A percentile compares a stretch with the other conserved stretches of the same genome.
These are phyloP conservation scores for Orthonychiurus folsomi DNA, from an alignment of 2,888 invertebrate genomes.

Conservation along the genomic window DNA sequence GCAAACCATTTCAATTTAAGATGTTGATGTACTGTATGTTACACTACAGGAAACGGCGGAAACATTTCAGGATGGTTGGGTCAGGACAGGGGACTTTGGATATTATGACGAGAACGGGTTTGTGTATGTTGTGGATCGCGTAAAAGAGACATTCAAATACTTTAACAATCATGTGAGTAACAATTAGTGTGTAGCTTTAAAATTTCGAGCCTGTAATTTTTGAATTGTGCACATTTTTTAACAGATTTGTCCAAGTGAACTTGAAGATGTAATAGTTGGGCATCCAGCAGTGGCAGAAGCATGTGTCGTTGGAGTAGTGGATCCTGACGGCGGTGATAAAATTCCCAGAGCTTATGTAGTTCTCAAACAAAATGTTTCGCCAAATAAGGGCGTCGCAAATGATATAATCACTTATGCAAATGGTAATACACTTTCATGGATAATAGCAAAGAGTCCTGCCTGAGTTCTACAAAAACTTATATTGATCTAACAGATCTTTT, in stretches of 20 bases:
- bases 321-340: constrained; percentile 20
- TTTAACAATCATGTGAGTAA: constrained; percentile 34
- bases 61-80: constrained; percentile 31
- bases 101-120: constrained; percentile 36
- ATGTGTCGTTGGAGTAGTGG: constrained; percentile 24
- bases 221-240: background rate
- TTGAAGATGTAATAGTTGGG: constrained; percentile 23
- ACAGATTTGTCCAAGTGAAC: constrained; percentile 30
- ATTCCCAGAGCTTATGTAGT: constrained; percentile 28
- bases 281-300: constrained; percentile 27
- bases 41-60: constrained; percentile 26
- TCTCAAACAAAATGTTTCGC: background rate
- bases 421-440: no score
- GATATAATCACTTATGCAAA: constrained; percentile 14
- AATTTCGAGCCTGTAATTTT: background rate
- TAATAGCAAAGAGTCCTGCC: no score
- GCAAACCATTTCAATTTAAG: background rate
- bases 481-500: constrained; percentile 13
- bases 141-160: constrained; percentile 39
- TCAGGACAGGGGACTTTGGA: constrained; percentile 36
- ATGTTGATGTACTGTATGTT: constrained; percentile 1
- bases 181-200: background rate
- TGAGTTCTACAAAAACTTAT: constrained; percentile 11
- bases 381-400: background rate
- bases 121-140: constrained; percentile 35